These are phyloP conservation scores for Cacoxenus indagator DNA, from an alignment of 2,888 invertebrate species.

Conservation along the genomic window DNA sequence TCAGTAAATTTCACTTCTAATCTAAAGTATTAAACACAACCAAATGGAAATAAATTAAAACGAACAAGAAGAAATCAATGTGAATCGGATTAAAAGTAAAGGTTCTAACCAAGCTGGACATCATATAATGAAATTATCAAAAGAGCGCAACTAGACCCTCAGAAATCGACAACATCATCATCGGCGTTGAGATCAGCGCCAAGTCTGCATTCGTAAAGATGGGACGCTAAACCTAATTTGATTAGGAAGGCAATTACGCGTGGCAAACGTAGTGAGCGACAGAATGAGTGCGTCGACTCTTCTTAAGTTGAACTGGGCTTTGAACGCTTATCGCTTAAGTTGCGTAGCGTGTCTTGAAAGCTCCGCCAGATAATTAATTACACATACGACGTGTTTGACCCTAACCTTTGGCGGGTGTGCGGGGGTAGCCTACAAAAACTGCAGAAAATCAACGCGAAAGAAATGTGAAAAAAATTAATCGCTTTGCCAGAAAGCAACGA, in stretches of 20 bases:
- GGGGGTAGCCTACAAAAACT: conserved; percentile 38
- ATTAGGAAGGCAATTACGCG: conserved; percentile 51
- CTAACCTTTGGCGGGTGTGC: conserved; percentile 44
- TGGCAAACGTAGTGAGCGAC: conserved; percentile 16
- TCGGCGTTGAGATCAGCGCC: neutral
- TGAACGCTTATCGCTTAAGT: conserved; percentile 43
- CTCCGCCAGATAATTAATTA: conserved; percentile 50
- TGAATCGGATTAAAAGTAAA: neutral
- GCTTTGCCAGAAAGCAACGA: neutral
- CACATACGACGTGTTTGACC: conserved; percentile 22
- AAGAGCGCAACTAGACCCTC: conserved; percentile 25
- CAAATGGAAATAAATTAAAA: neutral
- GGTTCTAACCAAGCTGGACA: neutral
- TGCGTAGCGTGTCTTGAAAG: conserved; percentile 2
- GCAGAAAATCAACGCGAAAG: conserved; percentile 39
- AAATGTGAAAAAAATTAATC: neutral
- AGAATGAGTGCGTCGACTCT: neutral
- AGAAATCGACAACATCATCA: conserved; percentile 29
- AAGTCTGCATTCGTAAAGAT: conserved; percentile 32
- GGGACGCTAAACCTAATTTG: conserved; percentile 41
- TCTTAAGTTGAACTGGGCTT: neutral
- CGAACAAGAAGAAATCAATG: neutral
- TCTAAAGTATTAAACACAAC: neutral
- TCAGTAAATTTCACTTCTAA: neutral
- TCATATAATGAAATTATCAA: neutral